Base-by-base conservation (phyloP, 2,888 invertebrate species). In the Lasioglossum leucozonium region DNA sequence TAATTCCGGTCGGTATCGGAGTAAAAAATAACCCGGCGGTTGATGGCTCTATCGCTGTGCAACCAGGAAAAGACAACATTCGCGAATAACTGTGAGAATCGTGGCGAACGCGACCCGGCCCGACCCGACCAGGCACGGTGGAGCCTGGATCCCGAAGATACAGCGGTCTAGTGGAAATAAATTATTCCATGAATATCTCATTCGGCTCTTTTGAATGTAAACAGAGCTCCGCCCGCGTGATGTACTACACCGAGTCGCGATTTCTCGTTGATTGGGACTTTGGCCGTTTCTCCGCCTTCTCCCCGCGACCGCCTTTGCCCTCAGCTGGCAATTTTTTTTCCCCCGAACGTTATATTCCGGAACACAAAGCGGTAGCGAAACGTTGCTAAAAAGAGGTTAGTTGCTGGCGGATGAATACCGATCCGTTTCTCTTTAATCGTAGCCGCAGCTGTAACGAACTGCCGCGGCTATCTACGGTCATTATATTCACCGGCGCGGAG, bases 161-260 rank as follows among this genome's bases (percentile, higher is more conserved):
- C 79, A 79, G 22, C n/a, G 72, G 77, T 40, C 71, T 37, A 72
- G 74, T 26, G 72, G 72, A 90, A 88, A 89, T 89, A 89, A 89
- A 89, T 89, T 89, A 89, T 88, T 88, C 89, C 86, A 87, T 88
- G 83, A 89, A 89, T 89, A 90, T 85, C 84, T 90, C 88, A 81
- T 83, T 88, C 78, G 80, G 69, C 72, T 84, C 90, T 84, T 84
- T 90, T 88, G 51, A 89, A 90, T 86, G 84, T 88, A 90, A 86
- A 89, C 88, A 84, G 79, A 78, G 58, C 72, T 77, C 22, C 79
- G 34, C 67, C 73, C 77, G 44, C 76, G 77, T 55, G 77, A 84
- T 81, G 73, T 67, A 78, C 81, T 67, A 58, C 55, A 13, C 67
- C 44, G 11, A 5, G 65, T 67, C 76, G 74, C 77, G 77, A 88